Evolutionary conservation across 2,797 vertebrate genomes (phyloP).

Genomic region (Carcharodon carcharias): DNA sequence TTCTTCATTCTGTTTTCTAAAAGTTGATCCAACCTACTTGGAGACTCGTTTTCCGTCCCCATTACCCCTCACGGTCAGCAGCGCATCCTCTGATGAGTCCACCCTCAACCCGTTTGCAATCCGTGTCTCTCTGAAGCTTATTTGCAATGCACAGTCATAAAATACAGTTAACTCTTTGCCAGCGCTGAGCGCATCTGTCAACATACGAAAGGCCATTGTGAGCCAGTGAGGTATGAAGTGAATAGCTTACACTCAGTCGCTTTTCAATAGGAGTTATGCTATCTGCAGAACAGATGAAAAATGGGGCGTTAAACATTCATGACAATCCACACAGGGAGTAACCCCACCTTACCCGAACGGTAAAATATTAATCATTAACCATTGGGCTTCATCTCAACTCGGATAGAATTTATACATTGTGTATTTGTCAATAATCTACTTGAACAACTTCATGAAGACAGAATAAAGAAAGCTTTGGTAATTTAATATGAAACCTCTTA

Average conservation of each 20-base stretch:
- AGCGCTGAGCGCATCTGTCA: neutral
- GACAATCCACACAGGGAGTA: neutral
- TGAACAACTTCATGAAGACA: neutral
- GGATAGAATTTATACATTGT: neutral
- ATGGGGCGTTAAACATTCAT: conserved; percentile 17
- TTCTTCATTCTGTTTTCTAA: neutral
- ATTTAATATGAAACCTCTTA: neutral
- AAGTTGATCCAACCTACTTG: neutral
- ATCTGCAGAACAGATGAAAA: neutral
- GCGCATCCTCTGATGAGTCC: too few relatives aligned
- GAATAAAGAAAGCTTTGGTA: neutral
- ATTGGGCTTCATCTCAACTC: neutral
- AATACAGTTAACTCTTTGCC: neutral
- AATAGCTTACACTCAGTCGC: conserved; percentile 6
- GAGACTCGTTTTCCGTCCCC: neutral
- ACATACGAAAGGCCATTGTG: neutral
- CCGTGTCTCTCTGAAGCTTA: neutral
- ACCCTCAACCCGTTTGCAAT: neutral
- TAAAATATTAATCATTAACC: conserved; percentile 23
- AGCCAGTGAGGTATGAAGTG: neutral
- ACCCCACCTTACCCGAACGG: neutral
- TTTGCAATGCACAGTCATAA: neutral
- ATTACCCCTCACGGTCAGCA: neutral
- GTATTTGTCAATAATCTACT: neutral
- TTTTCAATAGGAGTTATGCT: neutral